These are phyloP conservation scores for zebrafish (Danio rerio) DNA, from an alignment of 2,113 vertebrate genomes.

Conservation along the genomic window GRCz12tu NC_133184.1:30083001-30083500, in stretches of 20 bases:
- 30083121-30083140: constrained; percentile 58
- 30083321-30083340: constrained; percentile 71
- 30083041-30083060: constrained; percentile 26
- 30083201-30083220: constrained; percentile 74
- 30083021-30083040: constrained; percentile 10
- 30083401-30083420: constrained; percentile 80
- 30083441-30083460: constrained; percentile 73
- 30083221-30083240: constrained; percentile 60
- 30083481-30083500: constrained; percentile 70
- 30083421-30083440: constrained; percentile 73
- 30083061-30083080: constrained; percentile 50
- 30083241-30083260: constrained; percentile 58
- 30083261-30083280: constrained; percentile 67
- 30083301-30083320: constrained; percentile 56
- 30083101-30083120: constrained; percentile 75
- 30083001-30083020: constrained; percentile 15
- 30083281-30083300: constrained; percentile 58
- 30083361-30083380: constrained; percentile 76
- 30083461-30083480: constrained; percentile 72
- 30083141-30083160: constrained; percentile 70
- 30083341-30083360: constrained; percentile 75
- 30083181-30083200: constrained; percentile 59
- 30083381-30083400: constrained; percentile 77
- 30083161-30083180: constrained; percentile 68
- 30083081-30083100: constrained; percentile 72